Evolutionary conservation across 2,113 vertebrate genomes (phyloP).

Genomic region (Rhabdomys dilectus): DNA sequence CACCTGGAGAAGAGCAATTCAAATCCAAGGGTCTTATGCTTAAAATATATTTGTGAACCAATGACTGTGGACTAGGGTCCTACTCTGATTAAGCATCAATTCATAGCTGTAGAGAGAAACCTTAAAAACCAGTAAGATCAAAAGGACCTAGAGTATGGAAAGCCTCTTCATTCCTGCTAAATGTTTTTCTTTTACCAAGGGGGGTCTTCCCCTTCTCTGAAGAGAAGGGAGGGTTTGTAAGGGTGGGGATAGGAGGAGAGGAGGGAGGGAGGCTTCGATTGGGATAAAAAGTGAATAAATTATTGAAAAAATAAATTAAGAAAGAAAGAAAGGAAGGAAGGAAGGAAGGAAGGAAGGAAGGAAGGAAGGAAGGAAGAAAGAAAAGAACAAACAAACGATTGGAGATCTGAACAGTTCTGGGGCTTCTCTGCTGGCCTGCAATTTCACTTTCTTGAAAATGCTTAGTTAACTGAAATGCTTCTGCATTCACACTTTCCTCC

Average conservation of each 20-base stretch:
- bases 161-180: neutral
- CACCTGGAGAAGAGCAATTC: neutral
- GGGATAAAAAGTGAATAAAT: too few species aligned
- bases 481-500: neutral
- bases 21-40: neutral
- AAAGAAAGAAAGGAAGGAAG: too few species aligned
- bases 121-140: neutral
- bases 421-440: neutral
- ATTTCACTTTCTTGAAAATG: neutral
- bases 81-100: neutral
- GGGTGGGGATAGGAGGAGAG: too few species aligned
- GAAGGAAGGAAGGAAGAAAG: too few species aligned
- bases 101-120: neutral
- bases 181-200: neutral
- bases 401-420: neutral
- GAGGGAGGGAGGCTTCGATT: too few species aligned
- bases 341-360: too few species aligned
- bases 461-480: neutral
- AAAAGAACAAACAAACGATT: neutral
- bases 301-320: too few species aligned
- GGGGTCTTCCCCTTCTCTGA: too few species aligned
- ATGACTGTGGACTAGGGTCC: neutral
- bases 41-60: neutral
- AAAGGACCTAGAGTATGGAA: neutral
- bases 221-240: too few species aligned